Conservation (phyloP, 2,113 vertebrate genomes). For the Clarias batrachus region DNA sequence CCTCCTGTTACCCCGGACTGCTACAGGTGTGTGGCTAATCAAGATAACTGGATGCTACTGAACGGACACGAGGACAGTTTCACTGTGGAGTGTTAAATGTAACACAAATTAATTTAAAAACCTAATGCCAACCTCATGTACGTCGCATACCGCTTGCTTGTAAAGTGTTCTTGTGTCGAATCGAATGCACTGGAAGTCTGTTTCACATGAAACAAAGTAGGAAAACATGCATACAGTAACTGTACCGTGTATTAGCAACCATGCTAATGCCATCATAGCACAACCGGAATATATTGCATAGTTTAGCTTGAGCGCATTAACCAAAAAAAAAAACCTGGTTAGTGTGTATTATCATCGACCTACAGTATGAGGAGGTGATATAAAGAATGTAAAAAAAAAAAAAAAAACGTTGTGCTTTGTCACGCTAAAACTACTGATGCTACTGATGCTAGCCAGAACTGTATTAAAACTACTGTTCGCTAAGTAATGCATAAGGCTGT, state of each 20-base stretch:
- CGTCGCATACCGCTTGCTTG: slow-evolving; percentile 12
- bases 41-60: slow-evolving; percentile 5
- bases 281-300: slow-evolving; percentile 29
- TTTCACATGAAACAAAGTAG: neutral
- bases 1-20: slow-evolving; percentile 22
- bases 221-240: neutral
- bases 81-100: slow-evolving; percentile 6
- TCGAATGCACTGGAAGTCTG: slow-evolving; percentile 48
- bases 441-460: slow-evolving; percentile 22
- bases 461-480: slow-evolving; percentile 44
- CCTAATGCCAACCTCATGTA: slow-evolving; percentile 41
- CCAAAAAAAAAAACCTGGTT: slow-evolving; percentile 45
- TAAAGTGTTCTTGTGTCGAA: neutral
- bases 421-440: slow-evolving; percentile 44
- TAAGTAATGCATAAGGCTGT: slow-evolving; percentile 18
- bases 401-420: slow-evolving; percentile 17
- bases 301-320: slow-evolving; percentile 31
- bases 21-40: neutral
- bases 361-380: slow-evolving; percentile 22
- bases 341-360: slow-evolving; percentile 13
- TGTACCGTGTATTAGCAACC: slow-evolving; percentile 53
- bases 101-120: slow-evolving; percentile 7
- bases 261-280: slow-evolving; percentile 17
- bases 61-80: neutral
- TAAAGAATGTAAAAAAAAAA: slow-evolving; percentile 6